Evolutionary conservation across 2,113 vertebrate genomes (phyloP).

Genomic region (Albula glossodonta): DNA sequence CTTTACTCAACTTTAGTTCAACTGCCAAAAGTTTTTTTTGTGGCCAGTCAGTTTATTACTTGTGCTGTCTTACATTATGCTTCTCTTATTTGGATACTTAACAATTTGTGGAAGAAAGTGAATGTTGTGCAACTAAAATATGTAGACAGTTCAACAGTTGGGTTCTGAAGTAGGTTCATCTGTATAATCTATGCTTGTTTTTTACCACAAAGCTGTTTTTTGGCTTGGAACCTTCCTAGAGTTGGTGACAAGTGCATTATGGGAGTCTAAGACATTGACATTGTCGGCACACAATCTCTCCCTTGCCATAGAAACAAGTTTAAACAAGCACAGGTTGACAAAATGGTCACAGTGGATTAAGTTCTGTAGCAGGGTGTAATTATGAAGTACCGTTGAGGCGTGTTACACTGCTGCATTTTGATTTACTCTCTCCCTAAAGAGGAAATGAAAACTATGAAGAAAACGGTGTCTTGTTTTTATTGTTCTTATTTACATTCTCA

Average conservation of each 20-base stretch:
- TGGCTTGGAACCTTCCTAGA: neutral
- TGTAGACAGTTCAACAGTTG: too few relatives aligned
- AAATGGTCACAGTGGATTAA: neutral
- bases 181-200: too few relatives aligned
- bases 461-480: too few relatives aligned
- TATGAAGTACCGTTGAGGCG: neutral
- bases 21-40: too few relatives aligned
- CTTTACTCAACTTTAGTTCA: too few relatives aligned
- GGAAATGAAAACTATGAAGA: neutral
- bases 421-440: neutral
- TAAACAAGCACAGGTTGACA: neutral
- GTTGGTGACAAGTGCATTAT: neutral
- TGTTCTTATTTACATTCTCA: neutral
- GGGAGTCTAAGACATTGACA: neutral
- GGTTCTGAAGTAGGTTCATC: too few relatives aligned
- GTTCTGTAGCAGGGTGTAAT: neutral
- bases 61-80: too few relatives aligned
- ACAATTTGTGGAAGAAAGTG: too few relatives aligned
- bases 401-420: neutral
- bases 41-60: too few relatives aligned
- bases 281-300: neutral
- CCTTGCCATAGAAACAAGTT: slow-evolving; percentile 33
- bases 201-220: too few relatives aligned
- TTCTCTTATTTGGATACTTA: too few relatives aligned
- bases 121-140: too few relatives aligned